These are phyloP conservation scores for Auanema sp. DNA, from an alignment of 2,888 invertebrate species.

Conservation along the genomic window DNA sequence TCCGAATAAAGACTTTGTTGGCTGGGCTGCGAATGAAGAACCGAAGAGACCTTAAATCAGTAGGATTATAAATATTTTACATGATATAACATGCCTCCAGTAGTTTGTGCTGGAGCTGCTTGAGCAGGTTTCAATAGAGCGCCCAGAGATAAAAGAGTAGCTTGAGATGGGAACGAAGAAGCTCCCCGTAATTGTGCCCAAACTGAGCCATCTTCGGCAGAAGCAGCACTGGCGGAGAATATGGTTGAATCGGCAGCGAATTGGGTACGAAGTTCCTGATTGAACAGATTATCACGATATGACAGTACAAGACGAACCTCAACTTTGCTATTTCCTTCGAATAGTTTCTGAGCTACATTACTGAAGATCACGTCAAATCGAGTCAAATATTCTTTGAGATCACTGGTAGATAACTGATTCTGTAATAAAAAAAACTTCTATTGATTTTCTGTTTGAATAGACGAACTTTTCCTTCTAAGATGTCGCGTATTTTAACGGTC, in stretches of 20 bases:
- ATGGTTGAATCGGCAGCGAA: constrained; percentile 5
- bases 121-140: constrained; percentile 18
- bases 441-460: background rate
- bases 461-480: constrained; percentile 15
- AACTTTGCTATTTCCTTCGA: constrained; percentile 18
- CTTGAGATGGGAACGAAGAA: constrained; percentile 16
- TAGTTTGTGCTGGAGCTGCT: background rate
- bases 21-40: constrained; percentile 19
- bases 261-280: constrained; percentile 11
- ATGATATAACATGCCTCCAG: too few relatives aligned
- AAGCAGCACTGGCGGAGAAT: background rate
- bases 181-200: constrained; percentile 19
- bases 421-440: background rate
- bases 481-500: constrained; percentile 13
- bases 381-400: constrained; percentile 15
- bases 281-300: too few relatives aligned
- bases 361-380: constrained; percentile 21
- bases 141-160: constrained; percentile 14
- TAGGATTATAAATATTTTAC: background rate
- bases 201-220: background rate
- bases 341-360: constrained; percentile 17
- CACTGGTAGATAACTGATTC: constrained; percentile 9
- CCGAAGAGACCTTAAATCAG: constrained; percentile 17
- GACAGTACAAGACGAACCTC: too few relatives aligned
- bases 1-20: constrained; percentile 18